A percentile compares a stretch with the other conserved stretches of the same genome.
Conservation (phyloP, 2,888 invertebrate species). For the Andrena bicolor region DNA sequence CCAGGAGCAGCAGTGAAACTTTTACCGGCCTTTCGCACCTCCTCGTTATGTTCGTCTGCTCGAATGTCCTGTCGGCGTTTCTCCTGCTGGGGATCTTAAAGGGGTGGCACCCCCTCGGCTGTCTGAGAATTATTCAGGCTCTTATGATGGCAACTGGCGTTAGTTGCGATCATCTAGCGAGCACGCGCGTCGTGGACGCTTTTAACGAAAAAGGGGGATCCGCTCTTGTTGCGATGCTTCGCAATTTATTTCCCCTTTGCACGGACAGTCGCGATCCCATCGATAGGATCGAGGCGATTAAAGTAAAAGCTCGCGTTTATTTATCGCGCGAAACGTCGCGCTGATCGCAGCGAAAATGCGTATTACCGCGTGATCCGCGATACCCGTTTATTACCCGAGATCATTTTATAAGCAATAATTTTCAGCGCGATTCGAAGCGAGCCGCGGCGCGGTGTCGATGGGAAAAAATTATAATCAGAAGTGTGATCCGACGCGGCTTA, state of each 20-base stretch:
- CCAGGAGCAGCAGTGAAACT: conserved; percentile 2
- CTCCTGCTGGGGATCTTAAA: no score
- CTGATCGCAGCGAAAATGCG: conserved; percentile 24
- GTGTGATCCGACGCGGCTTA: neutral
- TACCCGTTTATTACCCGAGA: neutral
- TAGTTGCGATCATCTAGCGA: no score
- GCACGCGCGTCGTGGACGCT: no score
- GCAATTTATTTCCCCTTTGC: neutral
- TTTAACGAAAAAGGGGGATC: no score
- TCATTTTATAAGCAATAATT: conserved; percentile 25
- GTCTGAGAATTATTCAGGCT: no score
- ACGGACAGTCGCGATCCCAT: neutral
- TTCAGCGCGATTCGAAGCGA: neutral
- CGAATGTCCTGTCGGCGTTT: neutral
- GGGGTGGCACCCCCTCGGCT: no score
- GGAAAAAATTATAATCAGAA: conserved; percentile 5
- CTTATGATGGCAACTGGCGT: no score
- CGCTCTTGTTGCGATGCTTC: neutral
- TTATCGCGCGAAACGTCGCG: conserved; percentile 9
- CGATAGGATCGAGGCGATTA: neutral
- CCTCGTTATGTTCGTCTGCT: neutral
- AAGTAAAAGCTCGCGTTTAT: neutral
- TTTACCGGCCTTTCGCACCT: conserved; percentile 6
- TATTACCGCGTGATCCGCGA: conserved; percentile 6
- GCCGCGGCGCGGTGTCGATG: neutral